Evolutionary conservation across 2,888 invertebrate species (phyloP).

Genomic region (Megaustenia siamemsis): DNA sequence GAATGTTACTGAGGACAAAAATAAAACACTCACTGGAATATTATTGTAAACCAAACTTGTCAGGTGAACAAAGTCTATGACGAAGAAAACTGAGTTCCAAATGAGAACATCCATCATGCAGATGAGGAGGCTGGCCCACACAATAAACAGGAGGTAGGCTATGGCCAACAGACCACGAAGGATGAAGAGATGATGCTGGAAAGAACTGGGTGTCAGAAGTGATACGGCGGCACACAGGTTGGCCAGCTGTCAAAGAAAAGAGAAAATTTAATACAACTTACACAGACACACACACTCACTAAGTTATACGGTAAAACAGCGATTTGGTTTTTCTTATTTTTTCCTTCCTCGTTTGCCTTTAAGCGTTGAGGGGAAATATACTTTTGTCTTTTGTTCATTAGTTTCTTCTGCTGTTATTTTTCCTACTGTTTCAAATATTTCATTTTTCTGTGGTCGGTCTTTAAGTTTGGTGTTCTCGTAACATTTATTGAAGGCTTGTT

Average conservation of each 20-base stretch:
- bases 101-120: slow-evolving; percentile 89
- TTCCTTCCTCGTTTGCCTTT: too few relatives aligned
- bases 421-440: too few relatives aligned
- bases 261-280: background rate
- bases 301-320: background rate
- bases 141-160: slow-evolving; percentile 87
- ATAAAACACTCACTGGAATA: slow-evolving; percentile 49
- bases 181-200: slow-evolving; percentile 89
- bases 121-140: slow-evolving; percentile 90
- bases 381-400: too few relatives aligned
- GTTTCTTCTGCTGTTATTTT: too few relatives aligned
- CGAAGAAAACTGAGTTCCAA: slow-evolving; percentile 89
- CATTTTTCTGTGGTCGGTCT: too few relatives aligned
- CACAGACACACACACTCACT: background rate
- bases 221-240: slow-evolving; percentile 90
- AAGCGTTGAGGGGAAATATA: too few relatives aligned
- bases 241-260: slow-evolving; percentile 85
- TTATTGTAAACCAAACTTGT: slow-evolving; percentile 81
- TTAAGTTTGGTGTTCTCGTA: too few relatives aligned
- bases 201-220: slow-evolving; percentile 89
- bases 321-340: too few relatives aligned
- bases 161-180: slow-evolving; percentile 87
- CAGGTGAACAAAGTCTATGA: slow-evolving; percentile 89
- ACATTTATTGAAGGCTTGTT: too few relatives aligned
- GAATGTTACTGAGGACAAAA: background rate